A percentile compares a stretch with the other conserved stretches of the same genome.
These are phyloP conservation scores for Nasonia oneida DNA, from an alignment of 2,888 invertebrate genomes.

Conservation along the genomic window DNA sequence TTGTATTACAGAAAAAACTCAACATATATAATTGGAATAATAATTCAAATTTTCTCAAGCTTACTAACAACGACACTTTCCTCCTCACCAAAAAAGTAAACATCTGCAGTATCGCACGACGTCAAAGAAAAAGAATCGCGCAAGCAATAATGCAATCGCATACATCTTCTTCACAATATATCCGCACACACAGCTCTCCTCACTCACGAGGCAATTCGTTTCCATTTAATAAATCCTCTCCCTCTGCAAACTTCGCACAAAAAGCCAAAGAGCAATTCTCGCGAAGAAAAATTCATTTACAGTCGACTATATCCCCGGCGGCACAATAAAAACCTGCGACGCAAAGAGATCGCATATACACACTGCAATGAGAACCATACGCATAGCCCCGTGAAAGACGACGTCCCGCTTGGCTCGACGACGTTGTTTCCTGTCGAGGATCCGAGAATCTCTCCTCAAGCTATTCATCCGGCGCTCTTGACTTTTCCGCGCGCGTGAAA, in stretches of 20 bases:
- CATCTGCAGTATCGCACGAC: not conserved
- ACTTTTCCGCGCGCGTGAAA: constrained; percentile 34
- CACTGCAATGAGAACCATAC: not conserved
- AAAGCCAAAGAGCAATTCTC: not conserved
- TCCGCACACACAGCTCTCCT: too few relatives aligned
- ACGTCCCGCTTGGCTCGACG: constrained; percentile 49
- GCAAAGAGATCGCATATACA: not conserved
- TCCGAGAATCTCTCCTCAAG: constrained; percentile 36
- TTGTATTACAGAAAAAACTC: too few relatives aligned
- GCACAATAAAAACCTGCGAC: not conserved
- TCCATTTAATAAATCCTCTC: constrained; percentile 9
- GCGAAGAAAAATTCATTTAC: constrained; percentile 38
- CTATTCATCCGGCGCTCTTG: constrained; percentile 54
- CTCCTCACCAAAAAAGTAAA: not conserved
- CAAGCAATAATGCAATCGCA: not conserved
- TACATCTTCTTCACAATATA: not conserved
- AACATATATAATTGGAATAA: too few relatives aligned
- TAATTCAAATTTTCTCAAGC: not conserved
- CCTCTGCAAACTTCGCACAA: not conserved
- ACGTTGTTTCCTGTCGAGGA: constrained; percentile 47
- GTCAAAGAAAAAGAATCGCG: not conserved
- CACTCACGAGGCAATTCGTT: constrained; percentile 10
- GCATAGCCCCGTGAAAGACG: constrained; percentile 16
- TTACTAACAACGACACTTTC: not conserved
- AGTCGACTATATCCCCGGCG: not conserved